A percentile compares a stretch with the other conserved stretches of the same genome.
phyloP scores from a whole-genome alignment of 2,797 vertebrate genomes.

The Scleropages formosus region DNA sequence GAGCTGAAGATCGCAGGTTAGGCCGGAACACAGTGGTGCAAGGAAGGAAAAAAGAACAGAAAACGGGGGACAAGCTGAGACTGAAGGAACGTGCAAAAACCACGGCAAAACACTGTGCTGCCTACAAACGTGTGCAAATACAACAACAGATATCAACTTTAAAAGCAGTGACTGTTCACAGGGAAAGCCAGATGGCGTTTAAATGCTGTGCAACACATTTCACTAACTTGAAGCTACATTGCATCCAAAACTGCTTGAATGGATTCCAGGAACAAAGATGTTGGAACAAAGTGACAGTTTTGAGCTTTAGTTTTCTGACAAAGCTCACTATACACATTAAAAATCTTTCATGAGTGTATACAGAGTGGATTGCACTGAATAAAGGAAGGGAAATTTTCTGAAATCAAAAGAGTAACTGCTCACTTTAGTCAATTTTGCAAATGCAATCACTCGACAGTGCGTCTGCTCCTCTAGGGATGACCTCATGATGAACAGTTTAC shows the following conservation, averaged over 20 bases:
- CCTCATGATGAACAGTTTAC: background rate
- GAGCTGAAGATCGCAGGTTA: constrained; percentile 66
- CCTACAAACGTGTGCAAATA: constrained; percentile 23
- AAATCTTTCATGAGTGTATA: background rate
- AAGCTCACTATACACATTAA: background rate
- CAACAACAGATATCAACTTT: background rate
- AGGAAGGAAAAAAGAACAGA: constrained; percentile 17
- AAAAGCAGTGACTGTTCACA: background rate
- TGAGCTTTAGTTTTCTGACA: background rate
- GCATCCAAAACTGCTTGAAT: background rate
- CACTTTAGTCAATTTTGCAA: background rate
- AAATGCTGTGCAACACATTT: background rate
- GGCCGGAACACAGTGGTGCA: constrained; percentile 1
- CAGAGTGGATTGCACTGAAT: background rate
- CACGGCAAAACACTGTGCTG: constrained; percentile 28
- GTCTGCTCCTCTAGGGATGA: background rate
- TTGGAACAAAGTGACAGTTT: constrained; percentile 14
- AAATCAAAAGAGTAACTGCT: background rate
- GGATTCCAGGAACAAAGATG: background rate
- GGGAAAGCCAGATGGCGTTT: constrained; percentile 2
- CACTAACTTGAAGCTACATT: background rate
- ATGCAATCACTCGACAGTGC: background rate
- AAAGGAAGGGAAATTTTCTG: background rate
- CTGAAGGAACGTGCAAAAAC: constrained; percentile 33
- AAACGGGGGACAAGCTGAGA: background rate